Base-by-base conservation (phyloP, 2,888 invertebrate species). In the Lumbricus terrestris region DNA sequence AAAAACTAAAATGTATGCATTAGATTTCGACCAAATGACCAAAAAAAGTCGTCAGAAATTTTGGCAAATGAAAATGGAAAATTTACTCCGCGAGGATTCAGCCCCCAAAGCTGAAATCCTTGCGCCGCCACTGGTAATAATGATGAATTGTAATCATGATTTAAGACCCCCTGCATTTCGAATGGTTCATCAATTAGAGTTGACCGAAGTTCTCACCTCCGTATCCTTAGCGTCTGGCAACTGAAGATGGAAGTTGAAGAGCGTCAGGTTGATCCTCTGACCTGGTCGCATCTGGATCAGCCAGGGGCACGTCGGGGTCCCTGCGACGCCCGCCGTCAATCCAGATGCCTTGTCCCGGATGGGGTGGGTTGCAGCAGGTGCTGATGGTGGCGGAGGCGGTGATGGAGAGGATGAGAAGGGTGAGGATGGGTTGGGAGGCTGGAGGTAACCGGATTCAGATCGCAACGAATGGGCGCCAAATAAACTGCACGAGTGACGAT, bases 231-330 rank as follows among this genome's bases (percentile, higher is more conserved):
- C 29, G 8, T 69, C 69, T 8, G 69, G n/a, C n/a, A 69, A n/a
- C n/a, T 29, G 38, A 23, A 82, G 85, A 85, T 47, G 29, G 88
- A 92, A 91, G 91, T 83, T 88, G 35, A 89, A 85, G 88, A 92
- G 82, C n/a, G 91, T 92, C 85, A 92, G 88, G 90, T 92, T 92
- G 89, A 92, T 42, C 33, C 90, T 89, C 82, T 91, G 91, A 23
- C 92, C 92, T 6, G 40, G 54, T 13, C 42, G 40, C 29, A 88
- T 91, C 88, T 91, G 88, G 54, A 91, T 42, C 85, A 90, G 37
- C 91, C 91, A 91, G 69, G 91, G 91, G 82, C 91, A 91, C 18
- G 90, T 40, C 37, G 88, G 85, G 35, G 85, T 83, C 40, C 90
- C 89, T 54, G 83, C 42, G 88, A 89, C 91, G 29, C 88, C 35